Percentiles rank a stretch among this genome's conserved stretches.
phyloP scores from a whole-genome alignment of 2,113 vertebrate species.

The Erpornis zantholeuca region DNA sequence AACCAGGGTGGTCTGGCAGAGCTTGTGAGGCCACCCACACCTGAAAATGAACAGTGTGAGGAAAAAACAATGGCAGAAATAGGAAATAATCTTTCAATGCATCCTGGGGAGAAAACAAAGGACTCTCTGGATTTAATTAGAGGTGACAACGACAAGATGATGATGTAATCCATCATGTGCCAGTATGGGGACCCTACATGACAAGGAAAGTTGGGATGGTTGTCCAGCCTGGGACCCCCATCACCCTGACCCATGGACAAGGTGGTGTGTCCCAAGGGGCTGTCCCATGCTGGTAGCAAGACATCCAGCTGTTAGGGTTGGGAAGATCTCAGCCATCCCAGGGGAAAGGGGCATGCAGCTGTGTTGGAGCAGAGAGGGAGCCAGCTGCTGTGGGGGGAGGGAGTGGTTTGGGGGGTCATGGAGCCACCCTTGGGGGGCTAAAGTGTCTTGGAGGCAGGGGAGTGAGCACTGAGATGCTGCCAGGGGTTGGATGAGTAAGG shows the following conservation, averaged over 20 bases:
- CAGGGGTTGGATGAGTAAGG: neutral
- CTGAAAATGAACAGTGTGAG: neutral
- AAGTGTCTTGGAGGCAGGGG: too few species aligned
- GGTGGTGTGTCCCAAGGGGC: rapidly evolving
- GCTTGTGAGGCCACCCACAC: neutral
- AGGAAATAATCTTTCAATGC: neutral
- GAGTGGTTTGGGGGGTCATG: rapidly evolving
- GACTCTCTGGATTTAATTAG: neutral
- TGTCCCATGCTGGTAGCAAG: neutral
- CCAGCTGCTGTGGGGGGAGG: rapidly evolving
- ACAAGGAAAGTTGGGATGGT: neutral
- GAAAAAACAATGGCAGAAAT: neutral
- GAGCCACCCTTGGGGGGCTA: rapidly evolving
- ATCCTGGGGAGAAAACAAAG: neutral
- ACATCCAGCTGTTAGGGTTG: neutral
- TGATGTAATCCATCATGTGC: neutral
- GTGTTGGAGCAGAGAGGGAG: neutral
- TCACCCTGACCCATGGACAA: neutral
- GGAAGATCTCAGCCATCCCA: neutral
- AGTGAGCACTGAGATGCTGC: neutral
- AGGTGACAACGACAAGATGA: neutral
- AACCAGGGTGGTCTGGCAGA: neutral
- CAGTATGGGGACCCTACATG: neutral
- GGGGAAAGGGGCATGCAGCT: rapidly evolving
- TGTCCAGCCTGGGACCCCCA: rapidly evolving